Percentiles rank a stretch among this genome's conserved stretches.
Evolutionary conservation across 2,113 vertebrate genomes (phyloP).

Genomic region (Cyanocitta stelleri): DNA sequence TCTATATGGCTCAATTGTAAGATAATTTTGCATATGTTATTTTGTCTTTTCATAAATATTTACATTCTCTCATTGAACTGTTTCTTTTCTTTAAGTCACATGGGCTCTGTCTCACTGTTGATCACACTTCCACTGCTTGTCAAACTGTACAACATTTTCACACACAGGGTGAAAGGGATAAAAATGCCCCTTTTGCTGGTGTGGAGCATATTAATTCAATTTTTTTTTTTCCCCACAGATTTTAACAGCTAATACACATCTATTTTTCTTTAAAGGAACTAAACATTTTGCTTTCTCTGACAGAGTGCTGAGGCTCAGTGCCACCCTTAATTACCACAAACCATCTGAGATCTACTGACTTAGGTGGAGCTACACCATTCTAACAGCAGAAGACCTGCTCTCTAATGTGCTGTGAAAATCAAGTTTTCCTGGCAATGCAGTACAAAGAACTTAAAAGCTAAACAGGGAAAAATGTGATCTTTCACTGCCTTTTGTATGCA

Average conservation of each 20-base stretch:
- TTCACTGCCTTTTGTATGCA: background rate
- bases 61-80: background rate
- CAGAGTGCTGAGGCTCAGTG: background rate
- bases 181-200: background rate
- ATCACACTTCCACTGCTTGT: background rate
- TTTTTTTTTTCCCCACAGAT: background rate
- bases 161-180: background rate
- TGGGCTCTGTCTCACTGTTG: background rate
- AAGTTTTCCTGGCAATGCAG: background rate
- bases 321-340: background rate
- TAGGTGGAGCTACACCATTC: background rate
- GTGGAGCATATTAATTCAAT: background rate
- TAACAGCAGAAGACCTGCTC: background rate
- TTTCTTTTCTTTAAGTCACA: background rate
- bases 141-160: background rate
- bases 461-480: background rate
- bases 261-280: background rate
- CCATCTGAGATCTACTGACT: background rate
- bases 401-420: background rate
- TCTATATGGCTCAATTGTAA: background rate
- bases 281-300: background rate
- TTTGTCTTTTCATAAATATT: conserved; percentile 1
- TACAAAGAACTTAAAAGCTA: background rate
- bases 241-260: background rate
- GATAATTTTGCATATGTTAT: background rate